Evolutionary conservation across 2,797 vertebrate genomes (phyloP), one percentile per base, ranked within the genome.

Genomic region (Enteromius viviparus): DNA sequence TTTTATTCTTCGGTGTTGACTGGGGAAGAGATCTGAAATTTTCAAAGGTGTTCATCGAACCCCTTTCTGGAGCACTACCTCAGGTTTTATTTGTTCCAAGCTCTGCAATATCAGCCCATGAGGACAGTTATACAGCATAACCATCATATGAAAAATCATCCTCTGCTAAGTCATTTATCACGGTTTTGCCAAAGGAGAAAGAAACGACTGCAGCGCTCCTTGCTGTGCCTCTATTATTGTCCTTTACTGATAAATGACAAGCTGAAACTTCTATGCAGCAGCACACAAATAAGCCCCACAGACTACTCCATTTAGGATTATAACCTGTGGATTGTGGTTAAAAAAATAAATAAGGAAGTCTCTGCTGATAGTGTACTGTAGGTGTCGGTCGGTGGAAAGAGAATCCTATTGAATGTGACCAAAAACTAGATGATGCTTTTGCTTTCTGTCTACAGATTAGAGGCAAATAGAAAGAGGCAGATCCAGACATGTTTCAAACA

Each of bases 391-490:
- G 83, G 78, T 76, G 66, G 85, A 77, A 55, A 83, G 81, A 89
- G 90, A 92, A 92, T 91, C 92, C 92, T 92, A 91, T 92, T 91
- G 55, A 81, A 32, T 42, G 72, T 60, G 66, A 90, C 78, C 91
- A 91, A 91, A 58, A n/a, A 78, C 64, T 45, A 12, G 86, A 86
- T 85, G 81, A 82, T 82, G 45, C 42, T 11, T 79, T 84, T 58
- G 74, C 82, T 14, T 34, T 42, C 86, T 82, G 81, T 78, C 85
- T 82, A 77, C 71, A 90, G 69, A 78, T 88, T 83, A 84, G 85
- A 82, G 75, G 78, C 69, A 86, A 89, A 87, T 83, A 47, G 51
- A 75, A 85, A 85, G 69, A 77, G 78, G 81, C 82, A 74, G 70
- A 75, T 69, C 34, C 83, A 76, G 83, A 70, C 80, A 29, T 69